A percentile compares a stretch with the other conserved stretches of the same genome.
Conservation (phyloP, 1,140 invertebrate species). For the Drosophila erecta region DNA sequence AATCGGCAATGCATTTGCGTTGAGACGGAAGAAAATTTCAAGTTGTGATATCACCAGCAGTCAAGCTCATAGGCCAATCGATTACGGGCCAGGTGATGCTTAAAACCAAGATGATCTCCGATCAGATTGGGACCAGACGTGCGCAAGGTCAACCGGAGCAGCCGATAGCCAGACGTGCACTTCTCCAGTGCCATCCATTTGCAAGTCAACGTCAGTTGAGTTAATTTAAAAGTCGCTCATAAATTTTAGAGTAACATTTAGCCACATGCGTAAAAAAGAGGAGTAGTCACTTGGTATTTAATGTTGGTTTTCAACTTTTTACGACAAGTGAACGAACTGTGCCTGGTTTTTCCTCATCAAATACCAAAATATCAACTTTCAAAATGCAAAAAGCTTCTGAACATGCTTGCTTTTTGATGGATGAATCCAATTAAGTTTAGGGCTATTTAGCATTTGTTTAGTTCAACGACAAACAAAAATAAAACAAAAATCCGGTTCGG, state of each 20-base stretch:
- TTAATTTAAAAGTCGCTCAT: conserved; percentile 48
- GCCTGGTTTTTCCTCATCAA: conserved; percentile 65
- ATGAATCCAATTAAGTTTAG: conserved; percentile 67
- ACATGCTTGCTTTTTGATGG: conserved; percentile 56
- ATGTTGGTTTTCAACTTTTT: conserved; percentile 38
- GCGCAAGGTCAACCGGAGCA: conserved; percentile 39
- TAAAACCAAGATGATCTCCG: conserved; percentile 18
- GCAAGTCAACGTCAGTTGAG: conserved; percentile 21
- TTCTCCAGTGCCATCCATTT: conserved; percentile 25
- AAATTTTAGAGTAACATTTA: conserved; percentile 61
- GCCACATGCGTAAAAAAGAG: conserved; percentile 28
- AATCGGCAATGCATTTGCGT: conserved; percentile 16
- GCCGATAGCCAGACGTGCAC: conserved; percentile 15
- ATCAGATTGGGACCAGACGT: conserved; percentile 29
- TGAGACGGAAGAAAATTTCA: conserved; percentile 36
- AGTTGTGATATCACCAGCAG: not conserved
- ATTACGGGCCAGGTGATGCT: conserved; percentile 21
- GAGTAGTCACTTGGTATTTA: conserved; percentile 46
- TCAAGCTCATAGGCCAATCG: conserved; percentile 14
- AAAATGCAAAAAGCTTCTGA: conserved; percentile 39
- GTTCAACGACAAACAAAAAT: conserved; percentile 31
- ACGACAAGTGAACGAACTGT: conserved; percentile 50
- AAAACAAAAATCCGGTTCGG: conserved; percentile 50
- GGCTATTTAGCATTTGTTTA: conserved; percentile 71
- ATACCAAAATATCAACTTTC: conserved; percentile 76